Conservation (phyloP, 2,113 vertebrate genomes). For the Aegithalos caudatus region DNA sequence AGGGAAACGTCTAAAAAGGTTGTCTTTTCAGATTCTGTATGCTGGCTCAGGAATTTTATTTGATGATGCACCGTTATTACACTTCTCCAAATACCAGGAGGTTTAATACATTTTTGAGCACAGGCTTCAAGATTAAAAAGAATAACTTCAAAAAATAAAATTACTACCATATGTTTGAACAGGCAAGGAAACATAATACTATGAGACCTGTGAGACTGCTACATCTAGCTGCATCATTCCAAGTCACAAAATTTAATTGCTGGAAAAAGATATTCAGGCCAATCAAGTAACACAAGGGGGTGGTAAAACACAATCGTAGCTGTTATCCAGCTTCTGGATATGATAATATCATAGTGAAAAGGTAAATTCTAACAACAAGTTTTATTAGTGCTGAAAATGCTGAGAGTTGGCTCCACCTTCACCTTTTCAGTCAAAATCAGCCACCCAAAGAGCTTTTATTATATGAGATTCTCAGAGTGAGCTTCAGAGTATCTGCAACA, state of each 20-base stretch:
- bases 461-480: background rate
- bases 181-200: background rate
- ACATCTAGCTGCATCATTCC: background rate
- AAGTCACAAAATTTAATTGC: conserved; percentile 35
- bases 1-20: background rate
- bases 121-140: conserved; percentile 18
- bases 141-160: background rate
- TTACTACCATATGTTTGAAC: background rate
- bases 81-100: background rate
- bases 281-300: background rate
- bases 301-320: background rate
- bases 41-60: background rate
- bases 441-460: conserved; percentile 22
- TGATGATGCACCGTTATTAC: background rate
- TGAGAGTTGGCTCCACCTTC: background rate
- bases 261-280: conserved; percentile 9
- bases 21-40: background rate
- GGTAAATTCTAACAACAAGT: background rate
- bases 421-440: conserved; percentile 31
- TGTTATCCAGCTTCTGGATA: background rate
- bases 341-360: background rate
- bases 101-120: conserved; percentile 3
- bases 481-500: conserved; percentile 5
- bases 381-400: background rate
- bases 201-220: background rate